Conservation (phyloP, 1,140 invertebrate species). For the Saccostrea glomerata region DNA sequence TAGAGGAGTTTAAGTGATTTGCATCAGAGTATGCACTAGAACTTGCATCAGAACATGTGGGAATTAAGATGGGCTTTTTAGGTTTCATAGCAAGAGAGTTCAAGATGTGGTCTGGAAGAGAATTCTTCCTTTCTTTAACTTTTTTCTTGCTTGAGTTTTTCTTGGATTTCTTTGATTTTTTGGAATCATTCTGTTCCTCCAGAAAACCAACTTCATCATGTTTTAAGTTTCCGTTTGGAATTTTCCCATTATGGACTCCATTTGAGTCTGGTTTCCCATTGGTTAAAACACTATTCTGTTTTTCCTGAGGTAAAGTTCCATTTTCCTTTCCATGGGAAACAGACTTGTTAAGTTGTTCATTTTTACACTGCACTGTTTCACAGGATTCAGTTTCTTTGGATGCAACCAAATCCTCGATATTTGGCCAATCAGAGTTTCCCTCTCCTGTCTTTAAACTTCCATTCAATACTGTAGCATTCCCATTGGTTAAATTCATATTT, state of each 20-base stretch:
- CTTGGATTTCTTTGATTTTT: conserved; percentile 39
- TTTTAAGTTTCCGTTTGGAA: conserved; percentile 28
- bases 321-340: neutral
- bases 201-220: neutral
- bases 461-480: neutral
- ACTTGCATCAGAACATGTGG: conserved; percentile 1
- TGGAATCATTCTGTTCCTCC: neutral
- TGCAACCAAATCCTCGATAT: conserved; percentile 48
- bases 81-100: conserved; percentile 48
- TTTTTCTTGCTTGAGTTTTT: conserved; percentile 50
- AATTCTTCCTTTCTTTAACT: conserved; percentile 53
- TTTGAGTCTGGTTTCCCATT: neutral
- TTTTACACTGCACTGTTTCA: neutral
- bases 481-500: neutral
- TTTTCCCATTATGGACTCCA: conserved; percentile 30
- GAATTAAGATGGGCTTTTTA: conserved; percentile 51
- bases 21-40: conserved; percentile 16
- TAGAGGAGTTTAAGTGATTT: neutral
- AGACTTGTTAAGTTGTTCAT: neutral
- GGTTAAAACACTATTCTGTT: conserved; percentile 24
- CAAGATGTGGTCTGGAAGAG: conserved; percentile 52
- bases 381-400: neutral
- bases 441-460: neutral
- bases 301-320: conserved; percentile 20
- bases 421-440: conserved; percentile 46